A percentile compares a stretch with the other conserved stretches of the same genome.
phyloP scores from a whole-genome alignment of 2,113 vertebrate species.

The mouse (Mus musculus) region DNA sequence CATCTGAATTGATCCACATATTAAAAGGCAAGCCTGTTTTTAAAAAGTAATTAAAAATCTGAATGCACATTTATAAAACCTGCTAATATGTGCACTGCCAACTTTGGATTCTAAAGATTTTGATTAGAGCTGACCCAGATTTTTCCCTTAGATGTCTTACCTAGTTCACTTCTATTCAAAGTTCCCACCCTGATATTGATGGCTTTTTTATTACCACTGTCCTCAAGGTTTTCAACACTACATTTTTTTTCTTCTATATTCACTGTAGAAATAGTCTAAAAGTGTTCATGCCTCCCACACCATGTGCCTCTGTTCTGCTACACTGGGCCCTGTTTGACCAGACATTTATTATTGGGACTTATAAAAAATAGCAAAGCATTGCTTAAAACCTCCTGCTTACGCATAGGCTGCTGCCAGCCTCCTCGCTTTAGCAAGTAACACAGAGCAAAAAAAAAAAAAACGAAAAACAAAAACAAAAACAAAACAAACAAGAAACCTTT shows the following conservation, averaged over 20 bases:
- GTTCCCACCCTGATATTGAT: not conserved
- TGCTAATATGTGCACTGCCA: not conserved
- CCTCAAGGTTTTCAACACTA: not conserved
- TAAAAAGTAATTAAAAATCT: not conserved
- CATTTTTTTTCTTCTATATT: not conserved
- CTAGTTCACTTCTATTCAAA: not conserved
- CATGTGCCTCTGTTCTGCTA: not conserved
- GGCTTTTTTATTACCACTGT: not conserved
- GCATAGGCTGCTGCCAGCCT: not conserved
- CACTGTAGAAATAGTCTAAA: not conserved
- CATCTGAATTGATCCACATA: not conserved
- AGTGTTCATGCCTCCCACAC: not conserved
- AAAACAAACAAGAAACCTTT: not conserved
- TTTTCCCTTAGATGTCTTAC: not conserved
- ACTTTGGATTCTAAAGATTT: not conserved
- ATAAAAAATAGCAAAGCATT: not conserved
- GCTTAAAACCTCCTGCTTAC: not conserved
- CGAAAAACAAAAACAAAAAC: not conserved
- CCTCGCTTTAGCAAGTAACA: not conserved
- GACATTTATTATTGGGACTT: not conserved
- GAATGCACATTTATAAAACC: not conserved
- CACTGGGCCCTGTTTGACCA: not conserved
- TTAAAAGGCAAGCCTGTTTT: not conserved
- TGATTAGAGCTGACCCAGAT: not conserved
- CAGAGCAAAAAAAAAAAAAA: not conserved